Conservation (phyloP, 2,888 invertebrate genomes). For the Amblyjoppa proteus region DNA sequence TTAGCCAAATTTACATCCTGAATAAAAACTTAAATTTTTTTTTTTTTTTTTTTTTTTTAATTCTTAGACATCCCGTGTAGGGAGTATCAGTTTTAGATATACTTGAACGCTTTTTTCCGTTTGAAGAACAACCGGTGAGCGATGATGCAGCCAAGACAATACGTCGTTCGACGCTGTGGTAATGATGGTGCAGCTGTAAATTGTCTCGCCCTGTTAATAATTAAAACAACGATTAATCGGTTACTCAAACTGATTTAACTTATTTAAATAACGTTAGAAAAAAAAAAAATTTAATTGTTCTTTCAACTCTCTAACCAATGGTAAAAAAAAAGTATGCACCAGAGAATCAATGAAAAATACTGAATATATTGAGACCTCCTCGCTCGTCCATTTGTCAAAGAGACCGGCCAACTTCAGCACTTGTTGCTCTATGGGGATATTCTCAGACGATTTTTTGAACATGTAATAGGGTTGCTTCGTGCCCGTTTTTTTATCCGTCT, state of each 20-base stretch:
- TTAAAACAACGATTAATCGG: constrained; percentile 19
- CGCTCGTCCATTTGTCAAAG: constrained; percentile 89
- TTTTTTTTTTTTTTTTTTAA: neutral
- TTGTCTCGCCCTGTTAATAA: constrained; percentile 85
- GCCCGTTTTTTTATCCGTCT: constrained; percentile 85
- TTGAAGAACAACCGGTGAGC: constrained; percentile 93
- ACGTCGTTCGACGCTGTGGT: constrained; percentile 91
- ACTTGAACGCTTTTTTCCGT: constrained; percentile 89
- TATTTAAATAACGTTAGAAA: constrained; percentile 6
- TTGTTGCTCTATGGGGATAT: constrained; percentile 86
- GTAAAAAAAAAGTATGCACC: neutral
- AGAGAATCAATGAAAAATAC: neutral
- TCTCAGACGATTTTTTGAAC: constrained; percentile 88
- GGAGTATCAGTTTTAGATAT: constrained; percentile 40
- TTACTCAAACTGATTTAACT: neutral
- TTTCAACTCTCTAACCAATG: neutral
- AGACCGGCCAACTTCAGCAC: constrained; percentile 92
- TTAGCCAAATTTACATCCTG: too few relatives aligned
- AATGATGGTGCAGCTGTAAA: constrained; percentile 91
- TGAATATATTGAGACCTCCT: constrained; percentile 75
- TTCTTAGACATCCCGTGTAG: neutral
- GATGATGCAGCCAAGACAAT: constrained; percentile 91
- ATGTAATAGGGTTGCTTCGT: constrained; percentile 92
- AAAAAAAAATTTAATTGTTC: neutral
- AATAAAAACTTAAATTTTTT: too few relatives aligned